Evolutionary conservation across 2,888 invertebrate species (phyloP).

Genomic region (Trissoscelio sp.): DNA sequence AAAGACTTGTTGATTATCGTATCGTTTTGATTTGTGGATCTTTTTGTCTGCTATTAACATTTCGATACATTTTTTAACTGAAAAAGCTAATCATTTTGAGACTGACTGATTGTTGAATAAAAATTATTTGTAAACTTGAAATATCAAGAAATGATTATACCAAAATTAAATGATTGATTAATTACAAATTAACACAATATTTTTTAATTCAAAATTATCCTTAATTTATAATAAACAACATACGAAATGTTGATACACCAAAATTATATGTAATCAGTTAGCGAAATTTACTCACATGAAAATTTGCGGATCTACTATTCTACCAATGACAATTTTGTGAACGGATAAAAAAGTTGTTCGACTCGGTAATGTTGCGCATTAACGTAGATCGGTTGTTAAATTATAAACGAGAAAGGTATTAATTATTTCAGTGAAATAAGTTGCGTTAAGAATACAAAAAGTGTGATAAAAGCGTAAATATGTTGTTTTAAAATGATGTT

Average conservation of each 20-base stretch:
- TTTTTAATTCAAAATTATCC: too few relatives aligned
- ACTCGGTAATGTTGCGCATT: conserved; percentile 14
- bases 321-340: background rate
- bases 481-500: conserved; percentile 20
- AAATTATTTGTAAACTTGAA: background rate
- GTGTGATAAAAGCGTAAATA: conserved; percentile 34
- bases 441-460: conserved; percentile 21
- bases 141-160: background rate
- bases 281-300: background rate
- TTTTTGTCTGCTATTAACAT: conserved; percentile 16
- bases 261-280: too few relatives aligned
- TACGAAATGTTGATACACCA: too few relatives aligned
- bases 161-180: too few relatives aligned
- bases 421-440: conserved; percentile 54
- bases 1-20: conserved; percentile 62
- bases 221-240: too few relatives aligned
- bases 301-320: background rate
- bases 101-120: conserved; percentile 7
- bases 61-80: background rate
- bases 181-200: too few relatives aligned
- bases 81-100: conserved; percentile 26
- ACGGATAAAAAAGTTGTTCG: background rate
- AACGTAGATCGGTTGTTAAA: conserved; percentile 16
- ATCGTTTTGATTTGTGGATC: conserved; percentile 39
- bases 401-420: conserved; percentile 27